Percentiles rank a stretch among this genome's conserved stretches.
phyloP scores from a whole-genome alignment of 1,140 invertebrate species.

The Trissolcus basalis region DNA sequence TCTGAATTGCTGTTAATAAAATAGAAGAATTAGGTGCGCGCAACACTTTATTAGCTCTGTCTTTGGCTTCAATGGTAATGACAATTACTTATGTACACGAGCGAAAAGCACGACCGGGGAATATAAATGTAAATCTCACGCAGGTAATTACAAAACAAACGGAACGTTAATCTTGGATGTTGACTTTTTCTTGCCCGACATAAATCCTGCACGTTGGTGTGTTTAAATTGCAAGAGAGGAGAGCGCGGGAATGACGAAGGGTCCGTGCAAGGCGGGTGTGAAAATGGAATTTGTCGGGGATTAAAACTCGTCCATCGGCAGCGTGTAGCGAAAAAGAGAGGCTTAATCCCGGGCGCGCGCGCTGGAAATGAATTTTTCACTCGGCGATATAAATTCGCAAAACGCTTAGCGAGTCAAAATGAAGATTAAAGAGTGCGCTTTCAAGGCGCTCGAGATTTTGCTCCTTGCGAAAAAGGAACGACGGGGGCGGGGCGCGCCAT shows the following conservation, averaged over 20 bases:
- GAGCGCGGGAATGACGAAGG: conserved; percentile 19
- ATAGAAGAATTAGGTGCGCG: background rate
- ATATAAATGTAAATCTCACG: conserved; percentile 40
- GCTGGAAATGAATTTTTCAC: conserved; percentile 57
- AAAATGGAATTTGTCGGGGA: conserved; percentile 60
- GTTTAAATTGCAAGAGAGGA: conserved; percentile 39
- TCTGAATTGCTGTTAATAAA: too few species aligned
- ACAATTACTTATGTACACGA: conserved; percentile 11
- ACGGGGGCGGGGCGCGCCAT: conserved; percentile 34
- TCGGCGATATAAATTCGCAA: conserved; percentile 51
- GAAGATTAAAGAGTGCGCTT: conserved; percentile 59
- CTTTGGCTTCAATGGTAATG: conserved; percentile 7
- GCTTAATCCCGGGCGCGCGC: conserved; percentile 29
- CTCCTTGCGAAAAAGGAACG: conserved; percentile 29
- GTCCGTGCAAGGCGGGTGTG: conserved; percentile 34
- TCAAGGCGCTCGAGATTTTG: conserved; percentile 55
- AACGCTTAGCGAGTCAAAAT: conserved; percentile 53
- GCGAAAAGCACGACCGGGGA: conserved; percentile 14
- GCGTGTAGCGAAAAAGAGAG: conserved; percentile 27
- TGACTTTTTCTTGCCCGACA: conserved; percentile 44
- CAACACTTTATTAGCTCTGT: background rate
- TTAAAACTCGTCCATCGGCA: conserved; percentile 56
- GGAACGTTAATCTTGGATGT: conserved; percentile 44
- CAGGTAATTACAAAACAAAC: conserved; percentile 40
- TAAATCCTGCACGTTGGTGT: conserved; percentile 27